Conservation (phyloP, 2,113 vertebrate genomes). For the Limanda limanda region DNA sequence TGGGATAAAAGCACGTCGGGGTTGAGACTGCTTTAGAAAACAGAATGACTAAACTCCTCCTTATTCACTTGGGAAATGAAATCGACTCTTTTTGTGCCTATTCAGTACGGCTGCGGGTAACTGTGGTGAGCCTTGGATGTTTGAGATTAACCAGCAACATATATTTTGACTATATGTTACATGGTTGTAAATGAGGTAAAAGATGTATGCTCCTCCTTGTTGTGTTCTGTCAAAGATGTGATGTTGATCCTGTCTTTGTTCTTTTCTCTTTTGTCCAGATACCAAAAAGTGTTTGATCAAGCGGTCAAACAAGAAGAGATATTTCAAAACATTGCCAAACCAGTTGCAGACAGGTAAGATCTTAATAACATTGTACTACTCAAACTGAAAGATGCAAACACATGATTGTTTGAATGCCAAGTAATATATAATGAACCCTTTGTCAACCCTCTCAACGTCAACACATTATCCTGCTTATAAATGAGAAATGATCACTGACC, state of each 20-base stretch:
- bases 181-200: constrained; percentile 4
- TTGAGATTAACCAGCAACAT: constrained; percentile 18
- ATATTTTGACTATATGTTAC: not conserved
- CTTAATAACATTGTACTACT: not conserved
- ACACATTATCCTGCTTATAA: not conserved
- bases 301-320: constrained; percentile 89
- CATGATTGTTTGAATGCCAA: not conserved
- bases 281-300: constrained; percentile 95
- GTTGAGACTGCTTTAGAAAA: constrained; percentile 54
- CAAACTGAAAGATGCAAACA: not conserved
- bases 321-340: constrained; percentile 93
- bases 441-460: not conserved
- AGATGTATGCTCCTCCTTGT: not conserved
- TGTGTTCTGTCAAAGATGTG: not conserved
- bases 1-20: constrained; percentile 46
- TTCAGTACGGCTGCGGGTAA: constrained; percentile 28
- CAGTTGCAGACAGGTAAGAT: constrained; percentile 94
- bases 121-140: constrained; percentile 3
- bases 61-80: constrained; percentile 39
- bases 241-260: not conserved
- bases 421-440: not conserved
- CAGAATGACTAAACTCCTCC: constrained; percentile 50
- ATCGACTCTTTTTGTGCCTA: constrained; percentile 31
- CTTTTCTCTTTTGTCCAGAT: constrained; percentile 78
- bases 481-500: not conserved